Base-by-base conservation (phyloP, 2,113 vertebrate genomes). In the Pedionomus torquatus region DNA sequence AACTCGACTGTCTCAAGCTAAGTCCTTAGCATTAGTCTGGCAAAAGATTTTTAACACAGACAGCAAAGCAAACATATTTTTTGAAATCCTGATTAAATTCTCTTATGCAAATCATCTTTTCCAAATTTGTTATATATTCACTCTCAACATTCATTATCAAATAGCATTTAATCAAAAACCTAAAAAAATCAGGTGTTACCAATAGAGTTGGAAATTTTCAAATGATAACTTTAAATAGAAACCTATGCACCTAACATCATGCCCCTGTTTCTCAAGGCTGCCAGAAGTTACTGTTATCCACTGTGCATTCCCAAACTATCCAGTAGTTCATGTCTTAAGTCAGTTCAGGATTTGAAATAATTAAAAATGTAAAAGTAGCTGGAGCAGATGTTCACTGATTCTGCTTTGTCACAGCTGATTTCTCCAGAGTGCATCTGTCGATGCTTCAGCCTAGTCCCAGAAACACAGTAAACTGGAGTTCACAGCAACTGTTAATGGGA, bases 331-430 rank as follows among this genome's bases (percentile, higher is more conserved):
- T 8, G 23, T 66, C 54, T 57, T 24, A 90, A 89, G 25, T 55
- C 24, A 61, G 44, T 17, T 71, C 80, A 89, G 21, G 48, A 82
- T 79, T 80, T 79, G 33, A 89, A 94, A 83, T 83, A 90, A 88
- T 95, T 86, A 80, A 93, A 96, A 87, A 93, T 71, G 48, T 52
- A 91, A 64, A 95, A 94, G 83, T 33, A 83, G 74, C 14, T 91
- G 60, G 43, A 82, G 35, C 74, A 94, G 91, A 79, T 84, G 72
- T 70, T 84, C 81, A 87, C 9, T 57, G 71, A 68, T 70, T 93
- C 44, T 93, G 57, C 74, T 82, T 48, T 65, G 81, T 54, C 84
- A 68, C 58, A 64, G 89, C 74, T 79, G 41, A 82, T 87, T 94
- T 87, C 52, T 87, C 54, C 58, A 82, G 43, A 58, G 64, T 28